These are phyloP conservation scores for Trissolcus brochymenae DNA, from an alignment of 2,888 invertebrate genomes.

Conservation along the genomic window DNA sequence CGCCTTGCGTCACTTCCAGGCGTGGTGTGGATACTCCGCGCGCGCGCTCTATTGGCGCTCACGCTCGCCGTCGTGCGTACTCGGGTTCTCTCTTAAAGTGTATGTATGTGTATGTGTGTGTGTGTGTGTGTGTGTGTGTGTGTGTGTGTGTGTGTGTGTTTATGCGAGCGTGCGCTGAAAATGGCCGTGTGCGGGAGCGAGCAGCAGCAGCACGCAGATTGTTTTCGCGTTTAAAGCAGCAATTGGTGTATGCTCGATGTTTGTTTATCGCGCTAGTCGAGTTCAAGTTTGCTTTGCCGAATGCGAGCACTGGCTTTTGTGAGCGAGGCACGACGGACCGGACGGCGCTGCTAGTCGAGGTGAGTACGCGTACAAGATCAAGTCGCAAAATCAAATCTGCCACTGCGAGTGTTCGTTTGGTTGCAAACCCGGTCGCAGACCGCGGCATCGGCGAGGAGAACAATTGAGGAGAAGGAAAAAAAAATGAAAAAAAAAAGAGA, in stretches of 20 bases:
- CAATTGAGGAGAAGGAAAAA: no score
- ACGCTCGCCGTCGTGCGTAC: slow-evolving; percentile 39
- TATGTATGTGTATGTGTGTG: no score
- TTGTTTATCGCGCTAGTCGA: no score
- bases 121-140: slow-evolving; percentile 27
- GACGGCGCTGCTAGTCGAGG: not conserved
- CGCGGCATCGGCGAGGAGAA: no score
- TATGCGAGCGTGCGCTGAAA: slow-evolving; percentile 70
- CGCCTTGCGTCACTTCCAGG: slow-evolving; percentile 76
- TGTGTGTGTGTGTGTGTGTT: slow-evolving; percentile 7
- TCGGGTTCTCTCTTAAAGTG: no score
- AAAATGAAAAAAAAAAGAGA: no score
- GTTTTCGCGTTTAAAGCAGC: slow-evolving; percentile 42
- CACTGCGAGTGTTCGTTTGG: not conserved
- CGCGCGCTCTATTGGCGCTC: slow-evolving; percentile 11
- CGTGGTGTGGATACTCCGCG: slow-evolving; percentile 66
- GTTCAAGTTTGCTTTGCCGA: no score
- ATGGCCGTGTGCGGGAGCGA: slow-evolving; percentile 65
- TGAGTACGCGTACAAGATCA: not conserved
- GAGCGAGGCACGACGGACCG: not conserved
- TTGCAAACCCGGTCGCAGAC: no score
- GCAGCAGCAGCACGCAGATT: slow-evolving; percentile 52
- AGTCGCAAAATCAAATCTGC: not conserved
- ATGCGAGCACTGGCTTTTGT: not conserved
- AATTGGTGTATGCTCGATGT: slow-evolving; percentile 2